These are phyloP conservation scores for Andrena cerasifolii DNA, from an alignment of 1,140 invertebrate species.

Conservation along the genomic window DNA sequence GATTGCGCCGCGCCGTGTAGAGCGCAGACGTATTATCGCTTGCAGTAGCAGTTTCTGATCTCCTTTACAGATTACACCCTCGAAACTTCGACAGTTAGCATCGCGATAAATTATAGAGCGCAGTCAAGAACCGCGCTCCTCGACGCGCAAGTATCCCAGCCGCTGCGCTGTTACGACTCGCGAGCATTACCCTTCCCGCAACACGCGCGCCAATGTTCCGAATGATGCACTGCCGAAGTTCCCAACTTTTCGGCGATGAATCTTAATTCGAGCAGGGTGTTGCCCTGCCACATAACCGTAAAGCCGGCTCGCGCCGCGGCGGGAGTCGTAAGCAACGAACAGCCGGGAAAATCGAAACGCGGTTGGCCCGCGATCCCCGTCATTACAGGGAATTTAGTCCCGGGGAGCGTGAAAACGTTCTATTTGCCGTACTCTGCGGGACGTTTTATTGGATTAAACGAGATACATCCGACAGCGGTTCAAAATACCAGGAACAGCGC, in stretches of 20 bases:
- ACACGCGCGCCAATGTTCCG: neutral
- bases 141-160: neutral
- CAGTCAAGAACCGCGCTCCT: neutral
- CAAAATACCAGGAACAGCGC: neutral
- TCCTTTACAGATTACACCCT: constrained; percentile 25
- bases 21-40: constrained; percentile 13
- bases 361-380: too few species aligned
- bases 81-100: constrained; percentile 37
- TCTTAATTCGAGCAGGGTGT: constrained; percentile 13
- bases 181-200: constrained; percentile 12
- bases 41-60: neutral
- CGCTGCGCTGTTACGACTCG: neutral
- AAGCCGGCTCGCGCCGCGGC: neutral
- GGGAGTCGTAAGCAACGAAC: neutral
- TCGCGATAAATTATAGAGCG: constrained; percentile 26
- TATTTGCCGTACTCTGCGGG: neutral
- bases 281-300: neutral
- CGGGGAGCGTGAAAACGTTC: neutral
- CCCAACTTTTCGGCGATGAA: neutral
- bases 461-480: neutral
- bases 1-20: too few species aligned
- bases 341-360: constrained; percentile 4
- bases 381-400: neutral
- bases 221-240: constrained; percentile 11
- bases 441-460: constrained; percentile 20